Conservation (phyloP, 2,113 vertebrate genomes). For the Porphyrio hochstetteri region DNA sequence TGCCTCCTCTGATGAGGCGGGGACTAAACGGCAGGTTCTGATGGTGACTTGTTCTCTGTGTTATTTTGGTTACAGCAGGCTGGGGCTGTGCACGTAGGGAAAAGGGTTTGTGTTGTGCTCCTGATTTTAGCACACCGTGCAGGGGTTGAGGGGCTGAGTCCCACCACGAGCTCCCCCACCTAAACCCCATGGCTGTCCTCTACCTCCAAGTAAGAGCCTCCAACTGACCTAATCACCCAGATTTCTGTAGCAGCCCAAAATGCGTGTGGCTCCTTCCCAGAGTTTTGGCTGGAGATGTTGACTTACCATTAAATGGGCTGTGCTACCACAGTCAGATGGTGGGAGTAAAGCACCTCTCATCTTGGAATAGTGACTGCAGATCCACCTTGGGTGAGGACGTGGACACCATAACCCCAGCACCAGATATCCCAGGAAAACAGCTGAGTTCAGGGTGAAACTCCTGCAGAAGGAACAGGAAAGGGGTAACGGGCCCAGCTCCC, state of each 20-base stretch:
- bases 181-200: background rate
- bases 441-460: background rate
- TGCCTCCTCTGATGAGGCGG: background rate
- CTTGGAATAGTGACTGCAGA: background rate
- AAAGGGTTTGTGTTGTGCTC: background rate
- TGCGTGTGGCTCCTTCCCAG: background rate
- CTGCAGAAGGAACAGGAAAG: background rate
- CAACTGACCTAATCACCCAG: background rate
- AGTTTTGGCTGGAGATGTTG: background rate
- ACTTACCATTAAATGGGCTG: background rate
- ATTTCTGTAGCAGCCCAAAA: background rate
- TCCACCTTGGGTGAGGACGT: background rate
- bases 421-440: background rate
- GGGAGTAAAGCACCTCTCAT: background rate
- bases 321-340: background rate
- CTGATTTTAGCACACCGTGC: background rate
- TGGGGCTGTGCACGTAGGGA: background rate
- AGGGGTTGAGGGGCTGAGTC: background rate
- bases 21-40: background rate
- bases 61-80: slow-evolving; percentile 17
- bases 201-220: background rate
- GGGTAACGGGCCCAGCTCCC: background rate
- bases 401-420: background rate
- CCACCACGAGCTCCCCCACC: background rate
- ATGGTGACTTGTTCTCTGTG: background rate